Percentiles rank a stretch among this genome's conserved stretches.
phyloP scores from a whole-genome alignment of 2,113 vertebrate species.

The Callionymus lyra region DNA sequence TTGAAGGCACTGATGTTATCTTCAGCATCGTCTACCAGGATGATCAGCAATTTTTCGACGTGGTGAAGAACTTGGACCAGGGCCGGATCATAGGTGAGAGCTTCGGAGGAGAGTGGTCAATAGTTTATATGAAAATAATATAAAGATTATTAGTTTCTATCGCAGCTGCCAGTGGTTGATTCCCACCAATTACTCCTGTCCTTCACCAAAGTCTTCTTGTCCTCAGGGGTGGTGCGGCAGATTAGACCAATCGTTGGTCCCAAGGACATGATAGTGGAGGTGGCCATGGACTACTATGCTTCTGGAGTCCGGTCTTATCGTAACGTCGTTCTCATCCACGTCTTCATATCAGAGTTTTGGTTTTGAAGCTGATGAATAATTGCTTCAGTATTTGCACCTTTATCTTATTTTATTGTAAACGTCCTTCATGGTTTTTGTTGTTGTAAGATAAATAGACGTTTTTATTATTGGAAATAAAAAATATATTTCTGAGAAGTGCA shows the following conservation, averaged over 20 bases:
- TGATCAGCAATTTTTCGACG: constrained; percentile 30
- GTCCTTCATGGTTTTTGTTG: too few relatives aligned
- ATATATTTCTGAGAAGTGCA: too few relatives aligned
- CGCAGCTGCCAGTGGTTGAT: neutral
- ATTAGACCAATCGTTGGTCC: constrained; percentile 76
- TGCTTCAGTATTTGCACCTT: neutral
- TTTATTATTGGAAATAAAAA: too few relatives aligned
- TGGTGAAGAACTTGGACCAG: constrained; percentile 16
- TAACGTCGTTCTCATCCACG: constrained; percentile 72
- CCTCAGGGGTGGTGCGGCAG: constrained; percentile 77
- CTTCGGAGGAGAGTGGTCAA: neutral
- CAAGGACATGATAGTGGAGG: constrained; percentile 63
- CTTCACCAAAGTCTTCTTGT: neutral
- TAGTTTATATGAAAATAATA: neutral
- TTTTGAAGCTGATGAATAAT: constrained; percentile 62
- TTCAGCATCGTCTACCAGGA: constrained; percentile 35
- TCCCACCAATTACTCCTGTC: neutral
- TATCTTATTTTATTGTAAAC: neutral
- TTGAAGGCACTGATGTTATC: constrained; percentile 13
- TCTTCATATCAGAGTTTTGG: constrained; percentile 81
- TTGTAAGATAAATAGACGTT: too few relatives aligned
- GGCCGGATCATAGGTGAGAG: constrained; percentile 40
- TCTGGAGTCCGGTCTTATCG: constrained; percentile 72
- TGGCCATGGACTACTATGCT: constrained; percentile 76
- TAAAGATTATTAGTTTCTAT: neutral